Base-by-base conservation (phyloP, 2,888 invertebrate species). In the Rutpela maculata region DNA sequence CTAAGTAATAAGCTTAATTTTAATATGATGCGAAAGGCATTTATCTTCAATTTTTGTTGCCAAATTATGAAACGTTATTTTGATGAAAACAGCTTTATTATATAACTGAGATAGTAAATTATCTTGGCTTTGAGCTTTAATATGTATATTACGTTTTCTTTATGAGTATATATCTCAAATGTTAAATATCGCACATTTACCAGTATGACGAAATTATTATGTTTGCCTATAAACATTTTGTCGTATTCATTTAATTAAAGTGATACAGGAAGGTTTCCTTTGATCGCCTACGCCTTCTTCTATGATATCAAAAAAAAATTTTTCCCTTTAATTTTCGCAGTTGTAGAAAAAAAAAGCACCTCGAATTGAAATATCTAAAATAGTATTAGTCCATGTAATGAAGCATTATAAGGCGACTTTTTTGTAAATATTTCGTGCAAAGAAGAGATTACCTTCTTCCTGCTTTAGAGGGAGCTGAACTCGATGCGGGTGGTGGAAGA, bases 41-140 rank as follows among this genome's bases (percentile, higher is more conserved):
- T 63, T 38, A 63, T 63, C 63, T 63, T 63, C 18, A 63, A 63
- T 18, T 17, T 63, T 65, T 65, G 43, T 43, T 43, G 65, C 19
- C 43, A 43, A 43, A 65, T 19, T 43, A 10, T 38, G 43, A 38
- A 65, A 65, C 50, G 65, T 18, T 65, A 43, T 50, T 65, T 19
- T 22, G 19, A 65, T 38, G 43, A 19, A 19, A 18, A 65, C 38
- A 22, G 19, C n/a, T 43, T 65, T 43, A 65, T 65, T 65, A 65
- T 65, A 65, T n/a, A 65, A 43, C 62, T 62, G n/a, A 60, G 62
- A 62, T 31, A 62, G 9, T 62, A 63, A 65, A 18, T 43, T 11
- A 11, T 19, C 9, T 65, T 63, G 17, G 19, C 62, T 31, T 22
- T 31, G 9, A 62, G n/a, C 62, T 19, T 4, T 22, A 38, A 43